Conservation (phyloP, 2,113 vertebrate genomes). For the Dasyornis broadbenti region DNA sequence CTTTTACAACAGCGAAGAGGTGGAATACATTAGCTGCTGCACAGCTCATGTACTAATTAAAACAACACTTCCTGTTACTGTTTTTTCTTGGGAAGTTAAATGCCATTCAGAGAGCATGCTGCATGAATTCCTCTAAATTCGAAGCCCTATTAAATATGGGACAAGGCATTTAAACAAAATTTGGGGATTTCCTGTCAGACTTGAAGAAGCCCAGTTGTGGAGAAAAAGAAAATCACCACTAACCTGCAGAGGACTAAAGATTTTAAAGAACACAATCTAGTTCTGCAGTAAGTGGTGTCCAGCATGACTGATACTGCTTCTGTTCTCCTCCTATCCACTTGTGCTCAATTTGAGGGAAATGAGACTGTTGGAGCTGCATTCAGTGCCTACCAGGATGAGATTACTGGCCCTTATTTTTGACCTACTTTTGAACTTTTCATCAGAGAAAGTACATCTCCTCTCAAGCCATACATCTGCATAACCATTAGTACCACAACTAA, state of each 20-base stretch:
- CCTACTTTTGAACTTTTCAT: neutral
- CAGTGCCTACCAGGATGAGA: neutral
- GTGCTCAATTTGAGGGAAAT: neutral
- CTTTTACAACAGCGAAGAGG: constrained; percentile 10
- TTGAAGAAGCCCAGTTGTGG: neutral
- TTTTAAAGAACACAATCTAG: neutral
- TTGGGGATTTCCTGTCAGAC: neutral
- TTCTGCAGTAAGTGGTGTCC: neutral
- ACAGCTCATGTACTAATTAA: constrained; percentile 21
- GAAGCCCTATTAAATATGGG: neutral
- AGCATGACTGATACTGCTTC: neutral
- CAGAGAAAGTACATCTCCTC: neutral
- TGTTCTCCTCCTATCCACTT: neutral
- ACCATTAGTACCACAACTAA: neutral
- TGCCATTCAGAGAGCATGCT: neutral
- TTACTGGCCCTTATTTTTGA: neutral
- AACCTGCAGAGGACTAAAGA: neutral
- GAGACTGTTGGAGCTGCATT: neutral
- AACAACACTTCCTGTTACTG: neutral
- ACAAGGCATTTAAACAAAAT: neutral
- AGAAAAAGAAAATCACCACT: neutral
- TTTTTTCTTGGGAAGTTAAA: neutral
- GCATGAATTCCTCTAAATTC: neutral
- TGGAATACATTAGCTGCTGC: constrained; percentile 7
- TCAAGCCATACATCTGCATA: neutral